Conservation (phyloP, 2,797 vertebrate species). For the Lutjanus campechanus region DNA sequence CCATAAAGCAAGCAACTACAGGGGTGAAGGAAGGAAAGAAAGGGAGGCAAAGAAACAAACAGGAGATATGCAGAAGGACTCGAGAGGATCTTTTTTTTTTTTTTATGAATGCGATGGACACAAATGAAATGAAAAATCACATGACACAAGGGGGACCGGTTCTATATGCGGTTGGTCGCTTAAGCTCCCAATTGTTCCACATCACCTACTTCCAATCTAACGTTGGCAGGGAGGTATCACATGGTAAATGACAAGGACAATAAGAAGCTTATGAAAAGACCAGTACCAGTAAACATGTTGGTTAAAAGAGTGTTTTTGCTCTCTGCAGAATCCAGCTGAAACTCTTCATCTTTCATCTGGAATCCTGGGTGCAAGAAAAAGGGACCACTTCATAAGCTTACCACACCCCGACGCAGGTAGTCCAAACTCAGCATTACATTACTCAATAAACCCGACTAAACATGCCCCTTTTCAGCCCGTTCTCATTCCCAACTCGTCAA, state of each 20-base stretch:
- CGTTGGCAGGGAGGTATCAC: slow-evolving; percentile 75
- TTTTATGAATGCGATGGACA: slow-evolving; percentile 68
- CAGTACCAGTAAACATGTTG: slow-evolving; percentile 92
- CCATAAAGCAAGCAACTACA: slow-evolving; percentile 81
- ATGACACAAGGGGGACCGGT: slow-evolving; percentile 73
- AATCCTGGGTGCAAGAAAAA: slow-evolving; percentile 90
- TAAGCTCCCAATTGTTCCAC: slow-evolving; percentile 82
- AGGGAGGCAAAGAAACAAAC: slow-evolving; percentile 58
- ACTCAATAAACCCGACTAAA: slow-evolving; percentile 67
- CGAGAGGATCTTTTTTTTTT: slow-evolving; percentile 41
- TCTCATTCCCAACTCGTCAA: too few relatives aligned
- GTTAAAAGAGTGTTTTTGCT: slow-evolving; percentile 91
- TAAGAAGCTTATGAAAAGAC: slow-evolving; percentile 87
- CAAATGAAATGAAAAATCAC: slow-evolving; percentile 73
- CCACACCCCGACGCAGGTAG: slow-evolving; percentile 79
- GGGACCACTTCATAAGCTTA: slow-evolving; percentile 88
- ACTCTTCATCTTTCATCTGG: slow-evolving; percentile 92
- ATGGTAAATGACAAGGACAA: slow-evolving; percentile 86
- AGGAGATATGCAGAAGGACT: slow-evolving; percentile 59
- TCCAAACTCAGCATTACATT: slow-evolving; percentile 77
- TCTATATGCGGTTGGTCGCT: slow-evolving; percentile 80
- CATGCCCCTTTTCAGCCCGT: slow-evolving; percentile 21
- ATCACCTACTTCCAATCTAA: slow-evolving; percentile 81
- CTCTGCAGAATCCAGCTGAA: slow-evolving; percentile 90
- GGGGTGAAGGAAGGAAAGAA: slow-evolving; percentile 73